A percentile compares a stretch with the other conserved stretches of the same genome.
Conservation (phyloP, 1,140 invertebrate genomes). For the Heliothis subflexa region DNA sequence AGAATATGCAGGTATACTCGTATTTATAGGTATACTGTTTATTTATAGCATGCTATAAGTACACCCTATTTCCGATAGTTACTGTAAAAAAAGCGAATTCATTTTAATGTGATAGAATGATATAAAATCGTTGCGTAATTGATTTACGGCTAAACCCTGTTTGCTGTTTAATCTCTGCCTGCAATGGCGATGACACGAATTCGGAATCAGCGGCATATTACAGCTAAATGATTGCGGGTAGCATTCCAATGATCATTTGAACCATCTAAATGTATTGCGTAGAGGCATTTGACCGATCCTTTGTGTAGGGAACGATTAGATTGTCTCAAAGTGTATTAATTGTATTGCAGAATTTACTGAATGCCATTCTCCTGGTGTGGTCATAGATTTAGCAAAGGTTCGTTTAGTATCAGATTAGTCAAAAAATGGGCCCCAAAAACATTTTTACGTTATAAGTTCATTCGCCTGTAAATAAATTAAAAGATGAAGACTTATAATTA, state of each 20-base stretch:
- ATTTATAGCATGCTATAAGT: too few species aligned
- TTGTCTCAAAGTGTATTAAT: background rate
- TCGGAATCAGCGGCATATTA: constrained; percentile 76
- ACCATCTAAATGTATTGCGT: constrained; percentile 42
- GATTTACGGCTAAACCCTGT: constrained; percentile 81
- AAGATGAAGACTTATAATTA: background rate
- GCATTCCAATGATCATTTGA: constrained; percentile 51
- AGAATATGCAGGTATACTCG: too few species aligned
- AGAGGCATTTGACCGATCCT: background rate
- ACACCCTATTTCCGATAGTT: too few species aligned
- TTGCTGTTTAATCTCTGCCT: constrained; percentile 80
- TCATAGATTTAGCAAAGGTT: too few species aligned
- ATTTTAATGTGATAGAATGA: constrained; percentile 71
- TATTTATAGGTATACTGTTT: too few species aligned
- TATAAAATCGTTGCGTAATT: constrained; percentile 75
- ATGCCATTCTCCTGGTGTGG: too few species aligned
- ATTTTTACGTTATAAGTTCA: background rate
- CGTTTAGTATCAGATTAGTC: too few species aligned
- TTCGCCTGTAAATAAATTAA: background rate
- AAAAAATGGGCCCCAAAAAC: too few species aligned
- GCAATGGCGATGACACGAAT: constrained; percentile 74
- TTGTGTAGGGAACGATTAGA: background rate
- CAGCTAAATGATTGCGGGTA: constrained; percentile 65
- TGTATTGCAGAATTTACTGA: background rate
- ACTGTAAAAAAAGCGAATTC: constrained; percentile 55